A percentile compares a stretch with the other conserved stretches of the same genome.
These are phyloP conservation scores for Cirrhinus molitorella DNA, from an alignment of 2,797 vertebrate species.

Conservation along the genomic window DNA sequence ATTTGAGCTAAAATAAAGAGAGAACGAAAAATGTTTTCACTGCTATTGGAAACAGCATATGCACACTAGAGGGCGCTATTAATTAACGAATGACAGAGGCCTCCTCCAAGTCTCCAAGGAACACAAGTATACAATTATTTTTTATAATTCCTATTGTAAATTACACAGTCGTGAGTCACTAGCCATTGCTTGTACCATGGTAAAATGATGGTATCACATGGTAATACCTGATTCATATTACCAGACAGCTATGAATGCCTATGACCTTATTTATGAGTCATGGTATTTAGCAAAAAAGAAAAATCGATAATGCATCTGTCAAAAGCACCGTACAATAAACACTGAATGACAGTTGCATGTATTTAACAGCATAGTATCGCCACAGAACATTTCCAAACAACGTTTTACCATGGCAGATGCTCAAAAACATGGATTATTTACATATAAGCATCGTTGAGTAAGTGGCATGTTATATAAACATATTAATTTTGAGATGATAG, in stretches of 20 bases:
- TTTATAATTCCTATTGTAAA: not conserved
- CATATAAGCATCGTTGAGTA: no score
- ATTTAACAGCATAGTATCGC: not conserved
- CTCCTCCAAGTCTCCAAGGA: not conserved
- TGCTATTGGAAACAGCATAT: not conserved
- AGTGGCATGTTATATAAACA: not conserved
- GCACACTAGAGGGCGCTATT: constrained; percentile 23
- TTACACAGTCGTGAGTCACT: not conserved
- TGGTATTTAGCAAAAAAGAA: not conserved
- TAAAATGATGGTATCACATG: not conserved
- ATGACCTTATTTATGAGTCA: not conserved
- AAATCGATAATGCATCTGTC: not conserved
- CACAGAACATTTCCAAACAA: not conserved
- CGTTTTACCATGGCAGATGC: not conserved
- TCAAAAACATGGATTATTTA: no score
- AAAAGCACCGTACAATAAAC: not conserved
- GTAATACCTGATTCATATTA: not conserved
- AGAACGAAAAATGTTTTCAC: not conserved
- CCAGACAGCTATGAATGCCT: not conserved
- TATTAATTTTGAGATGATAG: not conserved
- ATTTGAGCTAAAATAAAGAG: not conserved
- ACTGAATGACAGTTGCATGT: not conserved
- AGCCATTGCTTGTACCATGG: not conserved
- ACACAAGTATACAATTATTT: no score
- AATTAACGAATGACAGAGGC: not conserved